Conservation (phyloP, 2,797 vertebrate genomes). For the Ambastaia sidthimunki region DNA sequence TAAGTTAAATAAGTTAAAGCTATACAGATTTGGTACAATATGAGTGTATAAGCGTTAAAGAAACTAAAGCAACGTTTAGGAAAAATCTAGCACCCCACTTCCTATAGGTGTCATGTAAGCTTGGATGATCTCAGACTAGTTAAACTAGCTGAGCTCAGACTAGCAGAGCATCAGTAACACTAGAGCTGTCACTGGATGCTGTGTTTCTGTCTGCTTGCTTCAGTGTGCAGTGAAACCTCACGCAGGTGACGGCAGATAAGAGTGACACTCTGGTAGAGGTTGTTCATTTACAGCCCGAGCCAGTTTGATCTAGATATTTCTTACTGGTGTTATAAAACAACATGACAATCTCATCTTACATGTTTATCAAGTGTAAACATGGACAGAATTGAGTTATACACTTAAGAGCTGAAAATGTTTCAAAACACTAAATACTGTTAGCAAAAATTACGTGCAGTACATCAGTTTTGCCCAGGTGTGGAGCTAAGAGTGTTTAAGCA, state of each 20-base stretch:
- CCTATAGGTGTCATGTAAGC: slow-evolving; percentile 25
- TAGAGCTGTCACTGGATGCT: slow-evolving; percentile 29
- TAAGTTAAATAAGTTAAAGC: too few species aligned
- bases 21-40: neutral
- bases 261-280: slow-evolving; percentile 27
- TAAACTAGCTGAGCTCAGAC: slow-evolving; percentile 17
- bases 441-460: too few species aligned
- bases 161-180: slow-evolving; percentile 29
- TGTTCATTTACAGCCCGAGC: slow-evolving; percentile 28
- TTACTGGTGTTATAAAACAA: neutral
- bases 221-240: slow-evolving; percentile 28
- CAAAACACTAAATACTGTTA: too few species aligned
- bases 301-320: neutral
- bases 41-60: neutral
- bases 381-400: neutral
- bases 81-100: neutral
- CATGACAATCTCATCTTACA: neutral
- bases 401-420: too few species aligned
- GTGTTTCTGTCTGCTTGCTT: slow-evolving; percentile 26
- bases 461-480: too few species aligned
- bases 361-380: neutral
- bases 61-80: too few species aligned
- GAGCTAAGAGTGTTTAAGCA: too few species aligned
- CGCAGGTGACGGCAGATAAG: slow-evolving; percentile 37
- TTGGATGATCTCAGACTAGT: slow-evolving; percentile 15